phyloP scores from a whole-genome alignment of 2,797 vertebrate species.

The Cyclura pinguis region DNA sequence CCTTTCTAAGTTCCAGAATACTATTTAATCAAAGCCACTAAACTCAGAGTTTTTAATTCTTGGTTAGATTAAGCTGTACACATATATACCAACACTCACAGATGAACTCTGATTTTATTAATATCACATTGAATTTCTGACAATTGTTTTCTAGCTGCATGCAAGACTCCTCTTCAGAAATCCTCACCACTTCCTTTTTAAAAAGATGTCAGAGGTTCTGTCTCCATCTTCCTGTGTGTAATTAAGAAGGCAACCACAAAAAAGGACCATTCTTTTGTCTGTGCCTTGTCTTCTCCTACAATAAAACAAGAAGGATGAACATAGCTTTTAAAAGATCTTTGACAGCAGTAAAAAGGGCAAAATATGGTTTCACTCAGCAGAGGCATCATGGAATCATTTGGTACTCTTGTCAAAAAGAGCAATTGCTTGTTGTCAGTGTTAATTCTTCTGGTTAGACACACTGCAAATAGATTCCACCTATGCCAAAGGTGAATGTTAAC shows the following conservation, averaged over 20 bases:
- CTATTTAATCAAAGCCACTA: background rate
- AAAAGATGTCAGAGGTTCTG: constrained; percentile 61
- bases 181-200: constrained; percentile 67
- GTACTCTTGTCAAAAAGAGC: constrained; percentile 73
- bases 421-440: constrained; percentile 68
- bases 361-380: constrained; percentile 75
- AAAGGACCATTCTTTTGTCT: constrained; percentile 67
- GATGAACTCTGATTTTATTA: constrained; percentile 75
- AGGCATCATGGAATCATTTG: constrained; percentile 73
- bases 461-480: constrained; percentile 19
- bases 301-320: constrained; percentile 65
- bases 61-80: constrained; percentile 35
- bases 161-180: constrained; percentile 66
- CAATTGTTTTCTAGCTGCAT: constrained; percentile 62
- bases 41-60: background rate
- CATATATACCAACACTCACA: constrained; percentile 68
- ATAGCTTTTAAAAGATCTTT: constrained; percentile 64
- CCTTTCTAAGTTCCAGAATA: background rate
- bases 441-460: constrained; percentile 60
- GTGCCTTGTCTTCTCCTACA: constrained; percentile 73
- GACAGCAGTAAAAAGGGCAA: constrained; percentile 78
- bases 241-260: constrained; percentile 70
- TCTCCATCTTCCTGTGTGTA: constrained; percentile 74
- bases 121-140: constrained; percentile 62
- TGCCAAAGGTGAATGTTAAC: background rate